phyloP scores from a whole-genome alignment of 2,888 invertebrate species.

The Diadegma fenestrale region DNA sequence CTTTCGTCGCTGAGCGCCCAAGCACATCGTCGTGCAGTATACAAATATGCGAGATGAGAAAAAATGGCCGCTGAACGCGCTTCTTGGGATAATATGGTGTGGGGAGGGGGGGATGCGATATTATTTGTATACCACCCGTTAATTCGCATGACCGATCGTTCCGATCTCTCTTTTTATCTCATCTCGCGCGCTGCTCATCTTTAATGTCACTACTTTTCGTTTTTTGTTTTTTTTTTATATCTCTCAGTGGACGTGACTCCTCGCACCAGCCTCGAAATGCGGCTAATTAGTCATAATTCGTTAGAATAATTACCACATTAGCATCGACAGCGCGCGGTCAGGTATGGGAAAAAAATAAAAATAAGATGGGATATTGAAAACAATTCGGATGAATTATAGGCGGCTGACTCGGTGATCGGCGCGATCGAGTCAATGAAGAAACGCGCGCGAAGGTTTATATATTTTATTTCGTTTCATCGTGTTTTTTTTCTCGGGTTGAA shows the following conservation, averaged over 20 bases:
- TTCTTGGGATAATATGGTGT: conserved; percentile 81
- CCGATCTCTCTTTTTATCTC: conserved; percentile 49
- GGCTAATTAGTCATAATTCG: conserved; percentile 54
- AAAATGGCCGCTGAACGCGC: conserved; percentile 73
- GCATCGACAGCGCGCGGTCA: background rate
- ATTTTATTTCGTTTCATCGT: background rate
- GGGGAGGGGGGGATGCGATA: conserved; percentile 80
- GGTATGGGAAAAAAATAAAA: conserved; percentile 12
- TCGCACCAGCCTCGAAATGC: conserved; percentile 10
- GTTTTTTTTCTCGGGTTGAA: background rate
- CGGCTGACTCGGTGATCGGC: background rate
- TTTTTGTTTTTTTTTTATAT: background rate
- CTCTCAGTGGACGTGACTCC: background rate
- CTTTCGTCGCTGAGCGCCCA: background rate
- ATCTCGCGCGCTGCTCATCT: conserved; percentile 49
- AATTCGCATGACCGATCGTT: conserved; percentile 75
- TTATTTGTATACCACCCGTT: conserved; percentile 80
- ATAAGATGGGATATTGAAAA: background rate
- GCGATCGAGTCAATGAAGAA: conserved; percentile 22
- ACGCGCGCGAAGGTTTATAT: too few relatives aligned
- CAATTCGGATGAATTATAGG: conserved; percentile 20
- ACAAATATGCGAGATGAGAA: background rate
- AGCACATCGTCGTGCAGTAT: background rate
- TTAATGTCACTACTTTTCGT: conserved; percentile 4
- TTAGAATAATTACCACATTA: conserved; percentile 30